Evolutionary conservation across 2,113 vertebrate species (phyloP).

Genomic region (Ctenomys sociabilis): DNA sequence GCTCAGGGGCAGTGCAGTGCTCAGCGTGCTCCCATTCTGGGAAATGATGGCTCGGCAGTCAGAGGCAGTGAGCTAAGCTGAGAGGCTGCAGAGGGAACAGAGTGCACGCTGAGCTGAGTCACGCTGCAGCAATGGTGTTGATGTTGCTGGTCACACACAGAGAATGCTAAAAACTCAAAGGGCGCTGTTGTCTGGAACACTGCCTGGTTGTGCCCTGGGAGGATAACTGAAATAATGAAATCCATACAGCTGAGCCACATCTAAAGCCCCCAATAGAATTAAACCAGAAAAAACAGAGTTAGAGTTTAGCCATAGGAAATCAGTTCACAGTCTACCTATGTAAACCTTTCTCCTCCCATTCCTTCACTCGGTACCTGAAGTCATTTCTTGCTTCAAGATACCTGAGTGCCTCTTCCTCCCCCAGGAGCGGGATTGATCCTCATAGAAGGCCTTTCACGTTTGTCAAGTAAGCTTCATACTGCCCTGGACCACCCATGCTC

Average conservation of each 20-base stretch:
- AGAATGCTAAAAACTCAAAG: background rate
- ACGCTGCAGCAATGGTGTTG: background rate
- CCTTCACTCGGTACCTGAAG: background rate
- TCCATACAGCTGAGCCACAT: background rate
- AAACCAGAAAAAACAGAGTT: background rate
- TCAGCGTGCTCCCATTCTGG: slow-evolving; percentile 77
- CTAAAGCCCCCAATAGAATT: background rate
- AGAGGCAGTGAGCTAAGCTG: slow-evolving; percentile 58
- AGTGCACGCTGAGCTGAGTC: background rate
- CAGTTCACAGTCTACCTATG: background rate
- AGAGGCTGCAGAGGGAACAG: slow-evolving; percentile 57
- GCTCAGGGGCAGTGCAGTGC: slow-evolving; percentile 83
- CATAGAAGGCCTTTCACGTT: background rate
- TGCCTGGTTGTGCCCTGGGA: background rate
- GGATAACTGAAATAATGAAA: background rate
- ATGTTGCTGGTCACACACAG: background rate
- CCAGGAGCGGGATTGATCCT: background rate
- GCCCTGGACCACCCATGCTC: background rate
- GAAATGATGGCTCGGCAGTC: slow-evolving; percentile 66
- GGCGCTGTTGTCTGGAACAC: background rate
- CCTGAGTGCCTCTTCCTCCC: background rate
- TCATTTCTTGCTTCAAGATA: background rate
- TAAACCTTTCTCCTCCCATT: background rate
- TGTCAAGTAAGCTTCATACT: background rate
- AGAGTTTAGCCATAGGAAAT: background rate